A percentile compares a stretch with the other conserved stretches of the same genome.
Evolutionary conservation across 2,888 invertebrate species (phyloP).

Genomic region (Agrochola lychnidis): DNA sequence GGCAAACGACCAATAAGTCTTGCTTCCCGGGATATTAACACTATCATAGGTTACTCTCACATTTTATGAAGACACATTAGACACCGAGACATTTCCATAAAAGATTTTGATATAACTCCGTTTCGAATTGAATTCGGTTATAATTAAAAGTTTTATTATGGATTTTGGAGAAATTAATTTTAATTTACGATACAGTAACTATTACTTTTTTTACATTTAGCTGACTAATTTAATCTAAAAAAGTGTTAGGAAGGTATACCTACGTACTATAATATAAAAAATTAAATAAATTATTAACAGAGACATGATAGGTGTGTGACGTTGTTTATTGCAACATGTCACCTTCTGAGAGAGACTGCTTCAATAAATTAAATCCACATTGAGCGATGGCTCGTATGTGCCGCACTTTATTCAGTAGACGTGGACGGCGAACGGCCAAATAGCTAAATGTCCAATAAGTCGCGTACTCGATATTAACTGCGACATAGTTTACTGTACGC

Average conservation of each 20-base stretch:
- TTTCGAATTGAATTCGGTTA: slow-evolving; percentile 62
- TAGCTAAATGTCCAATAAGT: slow-evolving; percentile 86
- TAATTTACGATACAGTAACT: not conserved
- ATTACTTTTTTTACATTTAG: not conserved
- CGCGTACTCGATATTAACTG: slow-evolving; percentile 85
- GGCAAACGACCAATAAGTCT: slow-evolving; percentile 90
- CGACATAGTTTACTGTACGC: slow-evolving; percentile 86
- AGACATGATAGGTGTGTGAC: not conserved
- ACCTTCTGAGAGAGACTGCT: not conserved
- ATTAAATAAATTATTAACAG: not conserved
- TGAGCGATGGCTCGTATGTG: slow-evolving; percentile 62
- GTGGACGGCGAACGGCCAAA: slow-evolving; percentile 73
- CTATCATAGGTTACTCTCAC: slow-evolving; percentile 89
- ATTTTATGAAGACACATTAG: slow-evolving; percentile 90
- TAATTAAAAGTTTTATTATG: slow-evolving; percentile 59
- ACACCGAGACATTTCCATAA: slow-evolving; percentile 83
- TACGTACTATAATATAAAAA: not conserved
- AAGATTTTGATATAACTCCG: slow-evolving; percentile 71
- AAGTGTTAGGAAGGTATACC: too few relatives aligned
- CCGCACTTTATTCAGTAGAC: slow-evolving; percentile 71
- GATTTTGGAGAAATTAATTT: slow-evolving; percentile 25
- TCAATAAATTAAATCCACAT: slow-evolving; percentile 59
- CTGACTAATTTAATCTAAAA: not conserved
- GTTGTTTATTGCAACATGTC: slow-evolving; percentile 7
- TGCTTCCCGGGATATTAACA: slow-evolving; percentile 90